Evolutionary conservation across 1,140 invertebrate genomes (phyloP).

Genomic region (Chironomus striatipennis): DNA sequence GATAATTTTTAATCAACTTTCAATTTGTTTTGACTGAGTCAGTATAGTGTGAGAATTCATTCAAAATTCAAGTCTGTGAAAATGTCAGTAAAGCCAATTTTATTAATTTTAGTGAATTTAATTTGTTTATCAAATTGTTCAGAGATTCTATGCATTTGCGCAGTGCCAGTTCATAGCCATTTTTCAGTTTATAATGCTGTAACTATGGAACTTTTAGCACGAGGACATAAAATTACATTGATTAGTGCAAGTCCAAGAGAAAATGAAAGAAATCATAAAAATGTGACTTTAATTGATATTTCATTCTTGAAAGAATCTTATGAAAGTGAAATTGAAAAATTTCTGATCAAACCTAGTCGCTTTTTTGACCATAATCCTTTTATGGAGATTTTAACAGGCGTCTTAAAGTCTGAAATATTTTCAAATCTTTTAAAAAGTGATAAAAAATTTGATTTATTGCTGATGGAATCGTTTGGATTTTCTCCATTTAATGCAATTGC

Average conservation of each 20-base stretch:
- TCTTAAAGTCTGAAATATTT: neutral
- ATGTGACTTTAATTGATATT: neutral
- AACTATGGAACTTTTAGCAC: neutral
- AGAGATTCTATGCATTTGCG: neutral
- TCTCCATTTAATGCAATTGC: neutral
- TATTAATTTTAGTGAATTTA: no score
- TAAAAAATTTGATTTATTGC: neutral
- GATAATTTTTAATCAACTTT: no score
- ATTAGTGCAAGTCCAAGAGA: neutral
- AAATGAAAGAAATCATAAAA: neutral
- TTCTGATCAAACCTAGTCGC: no score
- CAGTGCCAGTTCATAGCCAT: neutral
- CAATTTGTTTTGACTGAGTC: no score
- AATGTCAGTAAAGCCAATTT: no score
- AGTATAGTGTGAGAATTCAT: no score
- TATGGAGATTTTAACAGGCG: neutral
- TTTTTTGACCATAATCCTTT: no score
- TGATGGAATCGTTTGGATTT: neutral
- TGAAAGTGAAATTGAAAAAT: no score
- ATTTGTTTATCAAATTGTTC: neutral
- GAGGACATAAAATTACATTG: neutral
- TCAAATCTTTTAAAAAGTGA: neutral
- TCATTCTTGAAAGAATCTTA: neutral
- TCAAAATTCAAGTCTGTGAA: no score
- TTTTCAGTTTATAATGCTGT: neutral